phyloP scores from a whole-genome alignment of 1,140 invertebrate genomes.

The Dinoponera quadriceps region DNA sequence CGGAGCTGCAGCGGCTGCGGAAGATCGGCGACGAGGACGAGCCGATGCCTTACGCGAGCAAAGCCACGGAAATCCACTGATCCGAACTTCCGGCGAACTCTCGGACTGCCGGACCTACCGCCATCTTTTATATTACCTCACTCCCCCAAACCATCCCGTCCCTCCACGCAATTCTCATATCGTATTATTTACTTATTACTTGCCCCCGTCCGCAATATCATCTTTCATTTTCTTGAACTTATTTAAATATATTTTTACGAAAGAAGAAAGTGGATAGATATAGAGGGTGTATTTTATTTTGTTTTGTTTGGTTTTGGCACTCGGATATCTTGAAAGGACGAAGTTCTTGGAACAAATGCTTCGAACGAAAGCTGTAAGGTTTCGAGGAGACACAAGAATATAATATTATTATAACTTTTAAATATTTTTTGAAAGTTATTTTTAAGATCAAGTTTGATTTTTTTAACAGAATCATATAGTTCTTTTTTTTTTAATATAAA shows the following conservation, averaged over 20 bases:
- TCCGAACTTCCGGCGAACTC: constrained; percentile 21
- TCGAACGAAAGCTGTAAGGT: too few species aligned
- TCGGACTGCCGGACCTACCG: background rate
- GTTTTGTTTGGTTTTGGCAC: too few species aligned
- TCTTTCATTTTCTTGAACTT: background rate
- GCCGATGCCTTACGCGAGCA: constrained; percentile 65
- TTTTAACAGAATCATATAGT: too few species aligned
- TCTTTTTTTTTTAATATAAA: too few species aligned
- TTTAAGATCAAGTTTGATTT: too few species aligned
- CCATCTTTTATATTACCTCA: constrained; percentile 44
- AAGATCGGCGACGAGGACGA: constrained; percentile 78
- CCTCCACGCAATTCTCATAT: background rate
- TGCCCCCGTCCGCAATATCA: background rate
- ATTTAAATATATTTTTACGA: constrained; percentile 35
- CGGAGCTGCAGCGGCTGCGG: constrained; percentile 80
- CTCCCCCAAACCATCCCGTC: background rate
- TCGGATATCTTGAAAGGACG: too few species aligned
- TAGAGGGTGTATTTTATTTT: too few species aligned
- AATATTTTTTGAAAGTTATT: too few species aligned
- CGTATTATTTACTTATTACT: constrained; percentile 6
- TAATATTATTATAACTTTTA: too few species aligned
- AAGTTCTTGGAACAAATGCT: too few species aligned
- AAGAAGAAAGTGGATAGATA: background rate
- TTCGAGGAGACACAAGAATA: too few species aligned
- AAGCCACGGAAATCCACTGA: constrained; percentile 80